Percentiles rank a stretch among this genome's conserved stretches.
Conservation (phyloP, 1,140 invertebrate genomes). For the Gryllus bimaculatus region DNA sequence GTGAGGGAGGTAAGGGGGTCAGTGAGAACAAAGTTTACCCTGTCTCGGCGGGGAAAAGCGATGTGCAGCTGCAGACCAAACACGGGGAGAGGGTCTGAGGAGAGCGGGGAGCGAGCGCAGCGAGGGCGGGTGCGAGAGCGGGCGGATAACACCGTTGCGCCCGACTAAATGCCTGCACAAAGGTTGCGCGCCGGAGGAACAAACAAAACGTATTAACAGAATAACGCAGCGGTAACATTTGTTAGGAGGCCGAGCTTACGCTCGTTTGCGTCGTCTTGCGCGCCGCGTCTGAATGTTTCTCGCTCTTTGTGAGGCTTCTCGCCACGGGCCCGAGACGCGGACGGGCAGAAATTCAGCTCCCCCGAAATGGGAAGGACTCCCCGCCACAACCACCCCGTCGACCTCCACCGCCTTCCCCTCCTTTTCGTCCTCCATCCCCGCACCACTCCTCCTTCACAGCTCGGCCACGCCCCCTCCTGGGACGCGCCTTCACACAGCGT, state of each 20-base stretch:
- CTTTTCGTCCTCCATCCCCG: not conserved
- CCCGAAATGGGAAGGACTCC: not conserved
- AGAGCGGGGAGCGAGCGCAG: too few relatives aligned
- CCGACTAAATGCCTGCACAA: not conserved
- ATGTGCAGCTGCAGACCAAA: not conserved
- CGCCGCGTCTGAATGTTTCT: not conserved
- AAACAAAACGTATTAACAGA: not conserved
- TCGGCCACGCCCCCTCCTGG: not conserved
- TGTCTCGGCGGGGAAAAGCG: not conserved
- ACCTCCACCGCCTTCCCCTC: too few relatives aligned
- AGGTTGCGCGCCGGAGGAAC: not conserved
- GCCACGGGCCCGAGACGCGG: not conserved
- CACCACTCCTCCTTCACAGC: not conserved
- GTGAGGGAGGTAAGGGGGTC: too few relatives aligned
- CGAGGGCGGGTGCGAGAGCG: too few relatives aligned
- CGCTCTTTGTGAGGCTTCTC: not conserved
- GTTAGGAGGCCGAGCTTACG: not conserved
- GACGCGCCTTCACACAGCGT: not conserved
- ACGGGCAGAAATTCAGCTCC: not conserved
- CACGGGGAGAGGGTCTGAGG: too few relatives aligned
- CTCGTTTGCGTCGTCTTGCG: not conserved
- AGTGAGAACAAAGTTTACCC: not conserved
- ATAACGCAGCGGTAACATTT: conserved; percentile 1
- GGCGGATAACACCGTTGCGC: not conserved
- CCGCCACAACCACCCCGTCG: too few relatives aligned